Base-by-base conservation (phyloP, 2,113 vertebrate species). In the Takifugu flavidus region DNA sequence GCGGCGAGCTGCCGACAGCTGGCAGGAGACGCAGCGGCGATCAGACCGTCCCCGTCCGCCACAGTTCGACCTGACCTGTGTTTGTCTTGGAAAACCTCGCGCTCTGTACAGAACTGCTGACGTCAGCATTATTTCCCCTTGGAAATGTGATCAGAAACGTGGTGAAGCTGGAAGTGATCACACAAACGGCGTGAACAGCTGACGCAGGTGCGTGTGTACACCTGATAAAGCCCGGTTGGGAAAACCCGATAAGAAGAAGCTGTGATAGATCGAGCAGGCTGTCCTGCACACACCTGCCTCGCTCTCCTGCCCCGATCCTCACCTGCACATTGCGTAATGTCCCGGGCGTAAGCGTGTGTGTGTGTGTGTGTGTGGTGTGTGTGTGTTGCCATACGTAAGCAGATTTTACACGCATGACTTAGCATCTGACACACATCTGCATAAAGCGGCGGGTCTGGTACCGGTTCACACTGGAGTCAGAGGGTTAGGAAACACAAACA, bases 321-420 rank as follows among this genome's bases (percentile, higher is more conserved):
- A 59, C 43, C 55, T 46, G 51, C 29, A 50, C 14, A 31, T 82
- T 81, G 65, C 34, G 28, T 72, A 72, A 79, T 52, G 15, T 51
- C 29, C 26, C 52, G 54, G 44, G 59, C 63, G 27, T 62, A 56
- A 65, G 55, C n/a, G 26, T 27, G 26, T 11, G n/a, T 46, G 14
- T 39, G 2, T 15, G 11, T 50, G 31, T 53, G 44, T 13, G 49
- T 47, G 49, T 43, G 56, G 49, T 15, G n/a, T 25, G 12, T 27
- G 50, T 25, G 25, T 43, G 28, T 25, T 62, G 29, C 31, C 50
- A 53, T 49, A 59, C 52, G 66, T 56, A 13, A 50, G 55, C 34
- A 57, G 26, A 72, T 80, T 74, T 52, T 55, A 71, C 45, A 49
- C 53, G 49, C 70, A 56, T 53, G 54, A 69, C 66, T 60, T 49